Conservation (phyloP, 1,140 invertebrate genomes). For the Lycorma delicatula region DNA sequence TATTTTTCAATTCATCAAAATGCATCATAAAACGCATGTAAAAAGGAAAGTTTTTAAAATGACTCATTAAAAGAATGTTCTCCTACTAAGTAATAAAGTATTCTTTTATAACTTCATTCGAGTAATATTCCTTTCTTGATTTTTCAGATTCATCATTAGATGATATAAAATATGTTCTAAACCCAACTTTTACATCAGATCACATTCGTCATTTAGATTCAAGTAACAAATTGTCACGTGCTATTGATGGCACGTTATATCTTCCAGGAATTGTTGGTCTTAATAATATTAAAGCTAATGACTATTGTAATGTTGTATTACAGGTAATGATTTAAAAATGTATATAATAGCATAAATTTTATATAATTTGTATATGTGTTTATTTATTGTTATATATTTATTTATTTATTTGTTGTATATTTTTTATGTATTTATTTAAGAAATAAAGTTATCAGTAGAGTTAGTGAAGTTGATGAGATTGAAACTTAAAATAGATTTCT, state of each 20-base stretch:
- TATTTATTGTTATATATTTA: not conserved
- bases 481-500: too few relatives aligned
- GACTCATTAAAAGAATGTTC: too few relatives aligned
- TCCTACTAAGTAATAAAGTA: too few relatives aligned
- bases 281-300: conserved; percentile 99
- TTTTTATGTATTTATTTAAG: too few relatives aligned
- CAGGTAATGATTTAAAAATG: conserved; percentile 54
- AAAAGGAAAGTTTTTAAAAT: too few relatives aligned
- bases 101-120: too few relatives aligned
- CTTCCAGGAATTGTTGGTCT: conserved; percentile 93
- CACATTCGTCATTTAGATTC: conserved; percentile 76
- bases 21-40: too few relatives aligned
- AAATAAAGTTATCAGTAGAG: too few relatives aligned
- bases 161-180: conserved; percentile 98
- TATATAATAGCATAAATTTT: not conserved
- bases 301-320: conserved; percentile 98
- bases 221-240: conserved; percentile 80
- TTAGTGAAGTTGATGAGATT: too few relatives aligned
- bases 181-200: conserved; percentile 85
- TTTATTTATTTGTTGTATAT: too few relatives aligned
- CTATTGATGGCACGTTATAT: conserved; percentile 95
- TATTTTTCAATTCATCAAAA: too few relatives aligned
- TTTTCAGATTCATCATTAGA: conserved; percentile 87
- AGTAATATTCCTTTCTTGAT: too few relatives aligned
- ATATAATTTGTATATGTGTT: not conserved